A percentile compares a stretch with the other conserved stretches of the same genome.
Conservation (phyloP, 1,140 invertebrate species). For the Drosophila aff. region DNA sequence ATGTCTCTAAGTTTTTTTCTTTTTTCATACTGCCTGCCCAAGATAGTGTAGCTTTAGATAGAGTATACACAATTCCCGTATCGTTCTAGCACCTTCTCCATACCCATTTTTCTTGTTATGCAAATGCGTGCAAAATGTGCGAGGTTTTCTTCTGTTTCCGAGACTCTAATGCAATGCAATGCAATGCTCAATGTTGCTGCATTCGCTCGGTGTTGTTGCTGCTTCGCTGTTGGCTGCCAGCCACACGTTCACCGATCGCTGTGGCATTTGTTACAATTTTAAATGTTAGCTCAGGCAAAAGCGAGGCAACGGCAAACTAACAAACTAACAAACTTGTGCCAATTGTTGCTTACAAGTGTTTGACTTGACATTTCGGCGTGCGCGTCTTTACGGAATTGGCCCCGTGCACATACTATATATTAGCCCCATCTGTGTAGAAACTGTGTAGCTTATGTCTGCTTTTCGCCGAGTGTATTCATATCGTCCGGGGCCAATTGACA, state of each 20-base stretch:
- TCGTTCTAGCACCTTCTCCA: slow-evolving; percentile 16
- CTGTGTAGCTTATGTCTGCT: slow-evolving; percentile 19
- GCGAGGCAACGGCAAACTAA: slow-evolving; percentile 46
- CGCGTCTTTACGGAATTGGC: slow-evolving; percentile 57
- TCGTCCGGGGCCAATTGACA: slow-evolving; percentile 46
- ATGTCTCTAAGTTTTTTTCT: no score
- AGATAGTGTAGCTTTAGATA: background rate
- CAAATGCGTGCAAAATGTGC: slow-evolving; percentile 82
- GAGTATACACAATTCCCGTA: slow-evolving; percentile 45
- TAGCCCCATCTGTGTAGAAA: slow-evolving; percentile 31
- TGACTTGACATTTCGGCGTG: slow-evolving; percentile 77
- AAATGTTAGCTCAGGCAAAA: slow-evolving; percentile 79
- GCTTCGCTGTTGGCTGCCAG: slow-evolving; percentile 66
- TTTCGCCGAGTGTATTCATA: slow-evolving; percentile 43
- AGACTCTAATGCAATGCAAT: slow-evolving; percentile 46
- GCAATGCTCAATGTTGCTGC: slow-evolving; percentile 47
- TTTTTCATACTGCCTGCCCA: background rate
- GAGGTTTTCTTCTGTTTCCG: slow-evolving; percentile 64
- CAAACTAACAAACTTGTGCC: slow-evolving; percentile 71
- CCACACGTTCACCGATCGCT: slow-evolving; percentile 76
- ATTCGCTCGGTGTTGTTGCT: slow-evolving; percentile 21
- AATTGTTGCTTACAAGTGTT: slow-evolving; percentile 82
- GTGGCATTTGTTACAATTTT: slow-evolving; percentile 84
- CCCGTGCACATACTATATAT: slow-evolving; percentile 9
- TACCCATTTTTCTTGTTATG: slow-evolving; percentile 68